A percentile compares a stretch with the other conserved stretches of the same genome.
phyloP scores from a whole-genome alignment of 2,888 invertebrate species.

The Polyommatus icarus region DNA sequence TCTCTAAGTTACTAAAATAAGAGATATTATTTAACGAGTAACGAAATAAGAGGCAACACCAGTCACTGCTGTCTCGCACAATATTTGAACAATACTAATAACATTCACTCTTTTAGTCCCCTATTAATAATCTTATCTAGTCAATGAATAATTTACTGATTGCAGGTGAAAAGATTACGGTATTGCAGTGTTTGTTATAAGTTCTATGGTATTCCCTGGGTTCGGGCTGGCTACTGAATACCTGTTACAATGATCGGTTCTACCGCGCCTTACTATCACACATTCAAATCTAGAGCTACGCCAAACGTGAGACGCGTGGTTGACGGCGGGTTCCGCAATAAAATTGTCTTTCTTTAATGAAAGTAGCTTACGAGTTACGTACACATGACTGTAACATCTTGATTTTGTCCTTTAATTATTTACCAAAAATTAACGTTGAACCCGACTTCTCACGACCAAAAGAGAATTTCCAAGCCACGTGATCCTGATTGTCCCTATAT shows the following conservation, averaged over 20 bases:
- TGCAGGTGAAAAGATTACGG: conserved; percentile 43
- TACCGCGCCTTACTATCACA: background rate
- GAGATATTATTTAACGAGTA: background rate
- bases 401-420: background rate
- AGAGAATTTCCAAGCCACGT: background rate
- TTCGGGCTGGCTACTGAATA: conserved; percentile 11
- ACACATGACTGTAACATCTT: background rate
- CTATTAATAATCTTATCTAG: conserved; percentile 59
- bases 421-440: background rate
- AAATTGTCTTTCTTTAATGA: background rate
- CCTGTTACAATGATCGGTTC: background rate
- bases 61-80: conserved; percentile 40
- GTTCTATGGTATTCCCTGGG: conserved; percentile 12
- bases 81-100: conserved; percentile 53
- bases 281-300: conserved; percentile 23
- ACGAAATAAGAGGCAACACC: background rate
- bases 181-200: conserved; percentile 51
- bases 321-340: background rate
- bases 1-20: background rate
- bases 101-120: conserved; percentile 52
- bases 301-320: background rate
- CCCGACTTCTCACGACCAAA: background rate
- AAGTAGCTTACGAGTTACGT: too few species aligned
- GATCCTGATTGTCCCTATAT: background rate
- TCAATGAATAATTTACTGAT: conserved; percentile 56